These are phyloP conservation scores for Pharmacophagus antenor DNA, from an alignment of 2,888 invertebrate genomes.

Conservation along the genomic window DNA sequence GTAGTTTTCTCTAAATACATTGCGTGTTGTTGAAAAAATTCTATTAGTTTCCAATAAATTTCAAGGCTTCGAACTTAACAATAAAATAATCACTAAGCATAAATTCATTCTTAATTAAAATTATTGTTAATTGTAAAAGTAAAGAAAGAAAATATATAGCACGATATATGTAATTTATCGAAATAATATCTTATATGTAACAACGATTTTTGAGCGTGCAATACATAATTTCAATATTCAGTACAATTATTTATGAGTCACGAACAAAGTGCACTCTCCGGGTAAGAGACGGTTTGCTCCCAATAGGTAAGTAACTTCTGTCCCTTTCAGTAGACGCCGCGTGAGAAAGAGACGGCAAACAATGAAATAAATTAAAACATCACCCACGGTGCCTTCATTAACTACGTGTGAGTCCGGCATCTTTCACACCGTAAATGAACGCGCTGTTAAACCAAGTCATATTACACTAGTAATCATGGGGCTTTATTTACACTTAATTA, in stretches of 20 bases:
- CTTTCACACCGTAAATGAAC: slow-evolving; percentile 56
- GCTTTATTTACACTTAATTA: slow-evolving; percentile 24
- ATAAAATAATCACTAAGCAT: too few relatives aligned
- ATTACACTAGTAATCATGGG: slow-evolving; percentile 53
- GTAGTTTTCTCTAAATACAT: too few relatives aligned
- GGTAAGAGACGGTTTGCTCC: slow-evolving; percentile 32
- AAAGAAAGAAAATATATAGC: too few relatives aligned
- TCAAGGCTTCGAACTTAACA: too few relatives aligned
- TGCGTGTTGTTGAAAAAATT: too few relatives aligned
- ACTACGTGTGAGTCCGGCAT: slow-evolving; percentile 67
- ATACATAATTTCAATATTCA: slow-evolving; percentile 48
- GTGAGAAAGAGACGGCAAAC: slow-evolving; percentile 44
- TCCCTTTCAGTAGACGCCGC: slow-evolving; percentile 30
- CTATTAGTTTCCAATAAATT: too few relatives aligned
- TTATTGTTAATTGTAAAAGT: too few relatives aligned
- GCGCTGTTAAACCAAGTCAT: slow-evolving; percentile 63
- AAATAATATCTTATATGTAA: background rate
- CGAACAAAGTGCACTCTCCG: slow-evolving; percentile 47
- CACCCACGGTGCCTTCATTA: slow-evolving; percentile 52
- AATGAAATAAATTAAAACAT: slow-evolving; percentile 54
- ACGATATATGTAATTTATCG: too few relatives aligned
- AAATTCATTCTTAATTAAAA: too few relatives aligned
- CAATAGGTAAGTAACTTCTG: slow-evolving; percentile 33
- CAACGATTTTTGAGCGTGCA: slow-evolving; percentile 33
- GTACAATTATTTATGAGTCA: slow-evolving; percentile 62